Base-by-base conservation (phyloP, 2,113 vertebrate genomes). In the Bubalus kerabau region DNA sequence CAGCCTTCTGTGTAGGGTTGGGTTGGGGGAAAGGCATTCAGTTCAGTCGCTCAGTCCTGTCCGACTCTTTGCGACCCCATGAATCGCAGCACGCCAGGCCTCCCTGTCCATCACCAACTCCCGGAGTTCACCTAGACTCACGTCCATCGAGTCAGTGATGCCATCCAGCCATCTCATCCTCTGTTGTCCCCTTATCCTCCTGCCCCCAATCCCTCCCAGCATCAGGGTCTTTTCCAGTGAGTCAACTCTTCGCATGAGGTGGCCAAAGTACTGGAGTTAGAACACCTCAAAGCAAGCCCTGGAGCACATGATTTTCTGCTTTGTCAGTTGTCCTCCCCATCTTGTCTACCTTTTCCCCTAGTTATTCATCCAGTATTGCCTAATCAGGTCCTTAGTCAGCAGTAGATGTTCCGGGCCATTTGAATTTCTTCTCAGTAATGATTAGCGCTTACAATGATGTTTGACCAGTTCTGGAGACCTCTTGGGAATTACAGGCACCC, bases 401-500 rank as follows among this genome's bases (percentile, higher is more conserved):
- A 71, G 43, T 71, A 85, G 67, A 64, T 59, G 23, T 74, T 92
- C 86, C 60, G 30, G 28, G 26, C 40, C 91, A 46, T 86, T 84
- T 97, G 87, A 95, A 81, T 93, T 97, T 95, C 82, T 54, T 92
- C 28, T 93, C 30, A 36, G 5, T 96, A 90, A 93, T 96, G 60
- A 60, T 94, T 94, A 89, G 88, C 78, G 10, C 82, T 88, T 54
- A 91, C 50, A 74, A 2, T 92, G 84, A 86, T 76, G 11, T 95
- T 91, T 90, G 32, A 54, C 19, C n/a, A 67, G 28, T 95, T 97
- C 46, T 91, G 4, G 26, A 36, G 15, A 60, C 50, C 19, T 59
- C 62, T 92, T 94, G 50, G 24, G 56, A 87, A 60, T 89, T 88
- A 54, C 7, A 36, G n/a, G 32, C 14, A 48, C 64, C 12, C 26